These are phyloP conservation scores for Bombus fervidus DNA, from an alignment of 1,140 invertebrate species.

Conservation along the genomic window DNA sequence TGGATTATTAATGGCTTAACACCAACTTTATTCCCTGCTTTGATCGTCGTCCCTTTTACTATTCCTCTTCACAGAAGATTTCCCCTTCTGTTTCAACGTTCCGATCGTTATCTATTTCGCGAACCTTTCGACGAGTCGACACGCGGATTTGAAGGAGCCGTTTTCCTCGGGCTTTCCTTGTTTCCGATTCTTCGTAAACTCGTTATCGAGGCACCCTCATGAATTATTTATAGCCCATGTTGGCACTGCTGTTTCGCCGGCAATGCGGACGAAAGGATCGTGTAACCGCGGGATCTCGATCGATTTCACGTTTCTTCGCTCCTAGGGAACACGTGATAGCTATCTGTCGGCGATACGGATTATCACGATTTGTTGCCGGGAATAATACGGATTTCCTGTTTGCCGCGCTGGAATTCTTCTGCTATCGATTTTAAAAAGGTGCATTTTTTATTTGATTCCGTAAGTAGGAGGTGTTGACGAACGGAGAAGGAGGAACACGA, in stretches of 20 bases:
- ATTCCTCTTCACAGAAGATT: background rate
- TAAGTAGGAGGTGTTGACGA: background rate
- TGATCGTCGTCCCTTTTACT: background rate
- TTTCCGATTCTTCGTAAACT: slow-evolving; percentile 51
- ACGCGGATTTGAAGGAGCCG: slow-evolving; percentile 26
- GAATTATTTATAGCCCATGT: slow-evolving; percentile 51
- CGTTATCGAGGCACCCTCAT: slow-evolving; percentile 45
- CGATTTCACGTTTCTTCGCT: slow-evolving; percentile 22
- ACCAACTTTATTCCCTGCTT: background rate
- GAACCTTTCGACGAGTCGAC: slow-evolving; percentile 42
- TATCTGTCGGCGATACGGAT: slow-evolving; percentile 37
- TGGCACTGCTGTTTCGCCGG: background rate
- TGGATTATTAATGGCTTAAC: slow-evolving; percentile 76
- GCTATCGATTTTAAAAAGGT: no score
- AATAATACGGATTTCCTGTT: slow-evolving; percentile 12
- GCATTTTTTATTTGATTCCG: no score
- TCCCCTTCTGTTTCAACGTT: background rate
- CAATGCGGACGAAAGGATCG: slow-evolving; percentile 31
- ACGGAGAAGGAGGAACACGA: background rate
- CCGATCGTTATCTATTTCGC: slow-evolving; percentile 41
- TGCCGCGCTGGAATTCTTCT: background rate
- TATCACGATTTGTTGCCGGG: slow-evolving; percentile 41
- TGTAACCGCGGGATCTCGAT: slow-evolving; percentile 44
- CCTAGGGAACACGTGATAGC: slow-evolving; percentile 4
- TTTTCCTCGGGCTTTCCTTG: slow-evolving; percentile 44